These are phyloP conservation scores for Gopherus evgoodei DNA, from an alignment of 2,113 vertebrate genomes.

Conservation along the genomic window DNA sequence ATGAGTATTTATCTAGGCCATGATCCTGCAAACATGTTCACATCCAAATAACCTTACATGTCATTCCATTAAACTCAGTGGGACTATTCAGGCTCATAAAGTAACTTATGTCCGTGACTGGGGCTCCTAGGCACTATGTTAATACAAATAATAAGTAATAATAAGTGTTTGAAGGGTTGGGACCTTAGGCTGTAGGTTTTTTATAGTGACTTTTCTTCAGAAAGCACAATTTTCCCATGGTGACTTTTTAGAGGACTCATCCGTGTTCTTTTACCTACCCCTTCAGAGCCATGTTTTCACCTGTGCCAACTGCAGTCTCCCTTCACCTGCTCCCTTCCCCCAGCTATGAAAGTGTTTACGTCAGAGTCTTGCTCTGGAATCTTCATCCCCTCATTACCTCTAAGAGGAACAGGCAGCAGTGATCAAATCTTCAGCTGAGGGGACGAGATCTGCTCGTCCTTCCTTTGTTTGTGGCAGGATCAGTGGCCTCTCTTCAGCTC, in stretches of 20 bases:
- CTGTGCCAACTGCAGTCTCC: neutral
- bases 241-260: neutral
- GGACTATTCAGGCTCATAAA: neutral
- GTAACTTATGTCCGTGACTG: neutral
- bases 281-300: neutral
- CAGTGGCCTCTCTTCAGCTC: neutral
- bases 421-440: neutral
- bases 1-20: neutral
- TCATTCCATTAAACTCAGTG: rapidly evolving
- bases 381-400: neutral
- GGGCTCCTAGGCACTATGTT: too few species aligned
- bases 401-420: too few species aligned
- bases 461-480: neutral
- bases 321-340: neutral
- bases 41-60: rapidly evolving
- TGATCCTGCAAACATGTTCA: neutral
- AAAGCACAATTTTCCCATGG: neutral
- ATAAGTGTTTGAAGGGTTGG: too few species aligned
- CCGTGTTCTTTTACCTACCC: neutral
- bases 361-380: neutral
- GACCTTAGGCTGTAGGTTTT: rapidly evolving
- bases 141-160: too few species aligned
- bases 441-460: neutral
- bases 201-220: rapidly evolving
- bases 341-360: neutral